These are phyloP conservation scores for Drosophila kanekoi DNA, from an alignment of 2,888 invertebrate genomes.

Conservation along the genomic window DNA sequence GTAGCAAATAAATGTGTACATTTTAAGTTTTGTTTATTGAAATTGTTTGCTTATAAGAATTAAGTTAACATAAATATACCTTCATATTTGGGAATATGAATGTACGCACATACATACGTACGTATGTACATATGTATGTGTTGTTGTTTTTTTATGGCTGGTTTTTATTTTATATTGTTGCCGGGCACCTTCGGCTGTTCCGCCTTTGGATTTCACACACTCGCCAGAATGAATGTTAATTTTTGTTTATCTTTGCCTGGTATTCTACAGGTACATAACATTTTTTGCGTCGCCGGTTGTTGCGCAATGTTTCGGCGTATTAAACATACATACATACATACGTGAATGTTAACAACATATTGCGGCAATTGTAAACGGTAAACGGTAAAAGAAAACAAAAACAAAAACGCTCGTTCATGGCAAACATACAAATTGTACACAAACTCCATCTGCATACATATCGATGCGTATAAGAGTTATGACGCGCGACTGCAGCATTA, in stretches of 20 bases:
- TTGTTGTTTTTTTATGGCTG: background rate
- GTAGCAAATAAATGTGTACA: background rate
- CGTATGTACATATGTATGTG: background rate
- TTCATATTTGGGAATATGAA: conserved; percentile 4
- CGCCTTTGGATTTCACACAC: conserved; percentile 46
- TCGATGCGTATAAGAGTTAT: conserved; percentile 8
- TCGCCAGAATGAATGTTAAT: conserved; percentile 66
- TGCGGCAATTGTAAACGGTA: conserved; percentile 2
- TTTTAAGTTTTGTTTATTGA: background rate
- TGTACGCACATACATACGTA: background rate
- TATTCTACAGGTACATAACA: conserved; percentile 39
- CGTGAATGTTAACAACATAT: background rate
- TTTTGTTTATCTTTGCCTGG: conserved; percentile 54
- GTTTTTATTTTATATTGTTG: background rate
- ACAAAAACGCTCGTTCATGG: conserved; percentile 2
- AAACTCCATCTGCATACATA: background rate
- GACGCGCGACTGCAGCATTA: background rate
- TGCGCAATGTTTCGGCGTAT: conserved; percentile 25
- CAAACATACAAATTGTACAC: background rate
- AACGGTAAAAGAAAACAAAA: conserved; percentile 3
- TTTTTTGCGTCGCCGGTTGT: conserved; percentile 27
- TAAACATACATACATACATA: background rate
- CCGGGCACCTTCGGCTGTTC: conserved; percentile 11
- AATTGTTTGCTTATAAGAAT: background rate
- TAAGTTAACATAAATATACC: conserved; percentile 4